A percentile compares a stretch with the other conserved stretches of the same genome.
phyloP scores from a whole-genome alignment of 1,140 invertebrate species.

The Heterodera schachtii region DNA sequence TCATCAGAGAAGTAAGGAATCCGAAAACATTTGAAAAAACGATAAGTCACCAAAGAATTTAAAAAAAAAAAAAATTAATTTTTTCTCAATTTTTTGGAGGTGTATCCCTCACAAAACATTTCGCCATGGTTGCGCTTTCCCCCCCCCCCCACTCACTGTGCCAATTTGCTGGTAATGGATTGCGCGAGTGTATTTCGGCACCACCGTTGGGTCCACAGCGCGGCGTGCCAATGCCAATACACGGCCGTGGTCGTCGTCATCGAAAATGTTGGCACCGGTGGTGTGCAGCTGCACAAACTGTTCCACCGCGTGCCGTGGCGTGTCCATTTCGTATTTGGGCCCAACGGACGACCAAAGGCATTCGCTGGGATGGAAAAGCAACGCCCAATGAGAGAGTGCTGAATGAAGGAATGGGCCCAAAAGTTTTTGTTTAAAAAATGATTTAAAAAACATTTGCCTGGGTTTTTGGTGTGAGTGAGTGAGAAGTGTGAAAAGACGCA shows the following conservation, averaged over 20 bases:
- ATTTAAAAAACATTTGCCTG: conserved; percentile 14
- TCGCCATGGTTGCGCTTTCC: too few relatives aligned
- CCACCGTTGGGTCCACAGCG: neutral
- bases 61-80: too few relatives aligned
- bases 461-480: conserved; percentile 27
- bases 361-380: conserved; percentile 24
- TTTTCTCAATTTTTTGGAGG: too few relatives aligned
- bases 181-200: conserved; percentile 20
- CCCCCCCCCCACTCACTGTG: neutral
- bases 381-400: conserved; percentile 27
- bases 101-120: too few relatives aligned
- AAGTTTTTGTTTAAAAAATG: neutral
- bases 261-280: neutral
- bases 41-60: too few relatives aligned
- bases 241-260: too few relatives aligned
- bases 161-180: conserved; percentile 22
- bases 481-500: conserved; percentile 21
- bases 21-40: too few relatives aligned
- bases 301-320: neutral
- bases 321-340: conserved; percentile 6
- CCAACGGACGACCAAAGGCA: conserved; percentile 22
- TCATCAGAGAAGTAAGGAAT: too few relatives aligned
- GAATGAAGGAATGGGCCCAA: neutral
- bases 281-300: conserved; percentile 18
- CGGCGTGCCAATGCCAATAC: neutral